phyloP scores from a whole-genome alignment of 2,888 invertebrate species.

The Disparrhopalites patrizii region DNA sequence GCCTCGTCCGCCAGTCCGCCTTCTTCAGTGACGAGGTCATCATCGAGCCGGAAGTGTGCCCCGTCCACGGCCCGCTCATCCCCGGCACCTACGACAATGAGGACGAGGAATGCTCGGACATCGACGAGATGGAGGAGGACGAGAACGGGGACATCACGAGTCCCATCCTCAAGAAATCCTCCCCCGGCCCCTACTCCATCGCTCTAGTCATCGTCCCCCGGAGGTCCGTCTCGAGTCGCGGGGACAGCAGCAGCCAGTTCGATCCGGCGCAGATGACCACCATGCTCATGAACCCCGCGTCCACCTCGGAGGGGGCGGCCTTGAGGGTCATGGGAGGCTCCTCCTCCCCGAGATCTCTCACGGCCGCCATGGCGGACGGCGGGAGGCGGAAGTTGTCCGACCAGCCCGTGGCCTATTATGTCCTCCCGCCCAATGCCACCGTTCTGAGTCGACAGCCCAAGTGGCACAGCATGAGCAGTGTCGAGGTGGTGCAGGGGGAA shows the following conservation, averaged over 20 bases:
- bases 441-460: slow-evolving; percentile 37
- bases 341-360: slow-evolving; percentile 15
- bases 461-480: slow-evolving; percentile 45
- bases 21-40: slow-evolving; percentile 48
- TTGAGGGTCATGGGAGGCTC: slow-evolving; percentile 18
- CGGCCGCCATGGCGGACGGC: not conserved
- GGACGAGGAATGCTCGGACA: slow-evolving; percentile 63
- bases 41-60: slow-evolving; percentile 48
- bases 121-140: slow-evolving; percentile 62
- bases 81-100: slow-evolving; percentile 52
- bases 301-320: not conserved
- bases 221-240: slow-evolving; percentile 37
- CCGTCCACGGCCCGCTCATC: slow-evolving; percentile 46
- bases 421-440: slow-evolving; percentile 36
- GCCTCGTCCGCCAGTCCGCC: slow-evolving; percentile 60
- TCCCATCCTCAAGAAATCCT: slow-evolving; percentile 44
- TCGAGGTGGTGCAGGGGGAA: slow-evolving; percentile 31
- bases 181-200: slow-evolving; percentile 39
- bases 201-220: slow-evolving; percentile 46
- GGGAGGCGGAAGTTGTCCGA: slow-evolving; percentile 46
- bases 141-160: slow-evolving; percentile 51
- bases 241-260: slow-evolving; percentile 22
- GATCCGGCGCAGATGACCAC: slow-evolving; percentile 22
- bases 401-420: slow-evolving; percentile 44
- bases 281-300: slow-evolving; percentile 3